phyloP scores from a whole-genome alignment of 2,888 invertebrate genomes.

The Pinctada fucata region DNA sequence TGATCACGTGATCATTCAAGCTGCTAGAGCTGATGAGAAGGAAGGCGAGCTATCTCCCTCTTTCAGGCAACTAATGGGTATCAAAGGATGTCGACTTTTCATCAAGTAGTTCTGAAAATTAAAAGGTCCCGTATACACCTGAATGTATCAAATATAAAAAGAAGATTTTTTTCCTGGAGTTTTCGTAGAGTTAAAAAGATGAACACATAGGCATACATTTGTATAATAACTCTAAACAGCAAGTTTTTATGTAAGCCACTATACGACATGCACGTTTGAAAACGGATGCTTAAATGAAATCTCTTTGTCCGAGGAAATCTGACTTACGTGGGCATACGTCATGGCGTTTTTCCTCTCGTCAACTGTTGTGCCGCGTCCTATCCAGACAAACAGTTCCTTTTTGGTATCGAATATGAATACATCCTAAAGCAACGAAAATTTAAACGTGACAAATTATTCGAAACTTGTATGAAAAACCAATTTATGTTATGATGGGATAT shows the following conservation, averaged over 20 bases:
- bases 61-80: slow-evolving; percentile 63
- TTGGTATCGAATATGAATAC: slow-evolving; percentile 74
- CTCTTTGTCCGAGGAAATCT: too few species aligned
- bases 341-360: slow-evolving; percentile 73
- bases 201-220: too few species aligned
- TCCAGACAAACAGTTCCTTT: slow-evolving; percentile 71
- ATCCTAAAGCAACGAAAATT: slow-evolving; percentile 54
- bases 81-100: slow-evolving; percentile 64
- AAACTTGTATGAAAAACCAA: too few species aligned
- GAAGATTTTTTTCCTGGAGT: not conserved
- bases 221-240: too few species aligned
- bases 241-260: too few species aligned
- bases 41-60: slow-evolving; percentile 52
- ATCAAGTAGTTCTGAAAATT: slow-evolving; percentile 67
- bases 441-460: too few species aligned
- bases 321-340: slow-evolving; percentile 74
- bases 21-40: slow-evolving; percentile 64
- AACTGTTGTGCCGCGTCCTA: slow-evolving; percentile 68
- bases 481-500: too few species aligned
- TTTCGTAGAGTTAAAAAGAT: not conserved
- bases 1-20: slow-evolving; percentile 39
- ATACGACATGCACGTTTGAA: too few species aligned
- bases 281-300: too few species aligned
- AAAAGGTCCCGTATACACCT: not conserved
- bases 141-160: not conserved